Evolutionary conservation across 2,888 invertebrate species (phyloP), one percentile per base, ranked within the genome.

Genomic region (Horisme vitalbata): DNA sequence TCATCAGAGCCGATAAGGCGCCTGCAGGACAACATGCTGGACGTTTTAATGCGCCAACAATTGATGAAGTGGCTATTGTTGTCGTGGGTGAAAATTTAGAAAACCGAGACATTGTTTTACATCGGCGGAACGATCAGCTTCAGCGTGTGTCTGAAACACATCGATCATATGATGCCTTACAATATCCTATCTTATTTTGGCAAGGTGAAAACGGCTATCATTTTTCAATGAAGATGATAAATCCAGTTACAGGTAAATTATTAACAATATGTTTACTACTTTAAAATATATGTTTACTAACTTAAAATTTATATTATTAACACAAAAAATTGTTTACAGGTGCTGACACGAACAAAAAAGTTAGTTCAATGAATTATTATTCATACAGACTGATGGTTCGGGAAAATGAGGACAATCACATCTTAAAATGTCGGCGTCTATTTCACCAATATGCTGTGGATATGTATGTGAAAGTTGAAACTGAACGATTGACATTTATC

Each of bases 101-200:
- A 49, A 38, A 21, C 2, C 36, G 63, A 39, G 61, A 65, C 57
- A 74, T 79, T 52, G 62, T 73, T 3, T 33, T 79, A 11, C 64
- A 68, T 51, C 57, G 61, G 2, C 52, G 67, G 30, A 61, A 60
- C 31, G 56, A 59, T 52, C 32, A 52, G 15, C 32, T 75, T 21
- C 38, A 62, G 24, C 62, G 55, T 52, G 48, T 70, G 21, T 45
- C 18, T 8, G 67, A 72, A 57, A 68, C 62, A 14, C 70, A 73
- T 20, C 64, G 56, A 0, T 24, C 50, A 1, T 63, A 63, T 15
- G 61, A 63, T 20, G 32, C 48, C 1, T 23, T 62, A 7, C 60
- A 65, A 30, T 61, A 61, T 37, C 57, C 62, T 0, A 14, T 60
- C 3, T 57, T 63, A 4, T 60, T 35, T 18, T 45, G 45, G 23